These are phyloP conservation scores for Cantharis rufa DNA, from an alignment of 2,888 invertebrate genomes.

Conservation along the genomic window DNA sequence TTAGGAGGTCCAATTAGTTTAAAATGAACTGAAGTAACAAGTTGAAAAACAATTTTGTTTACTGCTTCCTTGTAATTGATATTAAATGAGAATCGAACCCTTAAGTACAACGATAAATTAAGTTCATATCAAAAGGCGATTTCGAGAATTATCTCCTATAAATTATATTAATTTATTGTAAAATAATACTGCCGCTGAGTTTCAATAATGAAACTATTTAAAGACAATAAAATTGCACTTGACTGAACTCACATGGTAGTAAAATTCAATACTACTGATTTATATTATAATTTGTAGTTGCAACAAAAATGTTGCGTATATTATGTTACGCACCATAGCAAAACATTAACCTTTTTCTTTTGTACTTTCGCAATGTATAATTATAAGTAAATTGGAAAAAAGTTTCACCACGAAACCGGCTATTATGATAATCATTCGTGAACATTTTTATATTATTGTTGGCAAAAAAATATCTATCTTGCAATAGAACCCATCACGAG, in stretches of 20 bases:
- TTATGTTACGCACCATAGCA: neutral
- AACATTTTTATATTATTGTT: neutral
- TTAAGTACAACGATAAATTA: neutral
- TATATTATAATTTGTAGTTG: neutral
- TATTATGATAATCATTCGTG: neutral
- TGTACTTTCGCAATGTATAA: neutral
- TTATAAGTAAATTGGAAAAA: neutral
- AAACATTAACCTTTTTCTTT: neutral
- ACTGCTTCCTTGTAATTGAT: neutral
- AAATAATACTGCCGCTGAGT: neutral
- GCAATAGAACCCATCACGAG: neutral
- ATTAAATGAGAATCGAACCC: neutral
- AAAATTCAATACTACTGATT: neutral
- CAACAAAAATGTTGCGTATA: neutral
- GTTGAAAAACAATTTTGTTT: neutral
- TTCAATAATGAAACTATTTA: neutral
- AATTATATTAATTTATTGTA: neutral
- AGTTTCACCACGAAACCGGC: neutral
- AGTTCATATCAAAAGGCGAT: neutral
- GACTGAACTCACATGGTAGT: neutral
- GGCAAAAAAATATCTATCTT: neutral
- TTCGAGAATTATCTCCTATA: neutral
- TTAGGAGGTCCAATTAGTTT: neutral
- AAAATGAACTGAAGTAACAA: neutral
- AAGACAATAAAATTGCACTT: neutral